Conservation (phyloP, 2,797 vertebrate genomes). For the Spondyliosoma cantharus region DNA sequence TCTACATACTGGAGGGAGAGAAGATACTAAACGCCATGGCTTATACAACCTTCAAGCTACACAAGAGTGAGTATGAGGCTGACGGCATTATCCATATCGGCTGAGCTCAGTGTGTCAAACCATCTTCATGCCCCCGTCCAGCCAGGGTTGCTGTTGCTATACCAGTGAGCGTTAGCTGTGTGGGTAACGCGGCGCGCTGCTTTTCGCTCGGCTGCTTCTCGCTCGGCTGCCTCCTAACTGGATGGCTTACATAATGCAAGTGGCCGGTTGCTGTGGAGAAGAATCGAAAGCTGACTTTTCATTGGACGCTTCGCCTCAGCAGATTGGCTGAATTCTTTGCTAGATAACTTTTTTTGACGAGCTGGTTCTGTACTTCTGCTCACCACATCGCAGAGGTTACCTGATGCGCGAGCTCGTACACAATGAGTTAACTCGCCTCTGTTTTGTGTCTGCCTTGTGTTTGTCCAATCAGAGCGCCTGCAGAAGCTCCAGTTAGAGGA, state of each 20-base stretch:
- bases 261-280: slow-evolving; percentile 75
- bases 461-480: slow-evolving; percentile 82
- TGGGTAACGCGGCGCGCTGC: slow-evolving; percentile 54
- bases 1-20: slow-evolving; percentile 91
- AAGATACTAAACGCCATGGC: slow-evolving; percentile 87
- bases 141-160: slow-evolving; percentile 49
- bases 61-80: slow-evolving; percentile 89
- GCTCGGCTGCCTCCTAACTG: slow-evolving; percentile 67
- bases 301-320: slow-evolving; percentile 63
- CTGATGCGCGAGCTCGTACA: background rate
- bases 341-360: background rate
- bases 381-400: background rate
- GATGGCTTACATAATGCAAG: slow-evolving; percentile 75
- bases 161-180: slow-evolving; percentile 30
- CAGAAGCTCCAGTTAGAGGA: slow-evolving; percentile 88
- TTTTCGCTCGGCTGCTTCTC: slow-evolving; percentile 62
- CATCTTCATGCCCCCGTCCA: slow-evolving; percentile 34
- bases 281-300: slow-evolving; percentile 58
- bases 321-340: slow-evolving; percentile 41
- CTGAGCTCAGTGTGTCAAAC: slow-evolving; percentile 23
- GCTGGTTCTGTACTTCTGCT: slow-evolving; percentile 12
- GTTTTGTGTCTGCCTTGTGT: slow-evolving; percentile 20
- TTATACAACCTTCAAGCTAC: slow-evolving; percentile 88
- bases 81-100: slow-evolving; percentile 20
- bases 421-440: slow-evolving; percentile 10